Conservation (phyloP, 2,113 vertebrate species). For the Amblyornis subalaris region DNA sequence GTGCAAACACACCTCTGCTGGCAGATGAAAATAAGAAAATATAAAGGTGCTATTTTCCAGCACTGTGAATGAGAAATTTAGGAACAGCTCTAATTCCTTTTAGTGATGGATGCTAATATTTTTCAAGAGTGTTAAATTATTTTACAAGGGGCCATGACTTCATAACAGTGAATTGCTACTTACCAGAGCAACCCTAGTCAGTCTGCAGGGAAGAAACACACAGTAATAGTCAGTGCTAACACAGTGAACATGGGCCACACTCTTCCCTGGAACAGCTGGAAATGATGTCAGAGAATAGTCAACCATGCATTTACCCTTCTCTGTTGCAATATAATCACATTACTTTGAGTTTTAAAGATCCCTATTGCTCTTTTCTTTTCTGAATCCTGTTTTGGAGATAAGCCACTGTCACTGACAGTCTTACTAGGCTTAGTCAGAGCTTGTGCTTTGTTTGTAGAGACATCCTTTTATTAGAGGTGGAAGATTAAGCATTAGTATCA, state of each 20-base stretch:
- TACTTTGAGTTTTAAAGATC: neutral
- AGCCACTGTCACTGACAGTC: neutral
- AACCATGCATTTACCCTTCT: neutral
- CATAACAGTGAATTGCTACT: neutral
- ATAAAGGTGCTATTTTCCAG: neutral
- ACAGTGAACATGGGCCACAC: neutral
- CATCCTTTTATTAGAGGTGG: neutral
- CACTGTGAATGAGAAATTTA: neutral
- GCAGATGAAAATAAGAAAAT: neutral
- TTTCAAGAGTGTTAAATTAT: neutral
- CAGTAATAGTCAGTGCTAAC: neutral
- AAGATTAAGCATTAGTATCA: neutral
- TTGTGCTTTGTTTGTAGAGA: conserved; percentile 5
- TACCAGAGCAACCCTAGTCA: neutral
- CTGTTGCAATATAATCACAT: neutral
- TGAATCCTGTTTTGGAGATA: neutral
- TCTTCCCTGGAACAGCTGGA: neutral
- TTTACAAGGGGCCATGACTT: neutral
- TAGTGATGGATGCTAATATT: neutral
- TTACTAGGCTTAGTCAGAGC: neutral
- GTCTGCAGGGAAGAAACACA: neutral
- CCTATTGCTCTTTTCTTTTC: neutral
- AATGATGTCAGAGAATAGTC: neutral
- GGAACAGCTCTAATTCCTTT: neutral
- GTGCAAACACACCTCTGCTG: neutral